Conservation (phyloP, 1,140 invertebrate genomes). For the Drosophila rhopaloa region DNA sequence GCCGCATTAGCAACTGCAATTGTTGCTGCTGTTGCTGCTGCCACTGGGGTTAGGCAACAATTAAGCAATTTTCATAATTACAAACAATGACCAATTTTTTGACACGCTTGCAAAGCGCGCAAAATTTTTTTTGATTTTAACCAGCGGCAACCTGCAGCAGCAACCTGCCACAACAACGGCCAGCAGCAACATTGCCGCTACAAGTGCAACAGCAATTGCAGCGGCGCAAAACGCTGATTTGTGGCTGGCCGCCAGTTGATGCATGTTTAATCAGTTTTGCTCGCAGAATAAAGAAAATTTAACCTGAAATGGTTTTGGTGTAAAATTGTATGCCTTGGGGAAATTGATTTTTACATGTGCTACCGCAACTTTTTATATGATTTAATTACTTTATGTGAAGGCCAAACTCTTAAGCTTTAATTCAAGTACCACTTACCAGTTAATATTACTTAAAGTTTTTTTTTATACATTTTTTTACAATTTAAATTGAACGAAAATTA, state of each 20-base stretch:
- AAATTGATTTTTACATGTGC: not conserved
- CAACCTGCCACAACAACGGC: slow-evolving; percentile 9
- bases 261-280: slow-evolving; percentile 64
- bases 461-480: no score
- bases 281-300: slow-evolving; percentile 10
- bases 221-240: slow-evolving; percentile 50
- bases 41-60: slow-evolving; percentile 73
- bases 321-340: not conserved
- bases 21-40: slow-evolving; percentile 38
- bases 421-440: not conserved
- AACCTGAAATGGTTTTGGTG: slow-evolving; percentile 1
- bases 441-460: no score
- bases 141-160: slow-evolving; percentile 60
- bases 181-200: slow-evolving; percentile 4
- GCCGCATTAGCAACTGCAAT: slow-evolving; percentile 49
- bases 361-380: not conserved
- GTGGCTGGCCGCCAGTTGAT: slow-evolving; percentile 37
- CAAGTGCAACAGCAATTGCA: slow-evolving; percentile 27
- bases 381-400: not conserved
- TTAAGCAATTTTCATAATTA: slow-evolving; percentile 84
- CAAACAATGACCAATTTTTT: slow-evolving; percentile 83
- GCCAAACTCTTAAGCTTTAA: not conserved
- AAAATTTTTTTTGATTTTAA: slow-evolving; percentile 77
- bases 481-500: no score
- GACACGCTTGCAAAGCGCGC: slow-evolving; percentile 80